Conservation (phyloP, 2,888 invertebrate genomes). For the Aspidiotus destructor region DNA sequence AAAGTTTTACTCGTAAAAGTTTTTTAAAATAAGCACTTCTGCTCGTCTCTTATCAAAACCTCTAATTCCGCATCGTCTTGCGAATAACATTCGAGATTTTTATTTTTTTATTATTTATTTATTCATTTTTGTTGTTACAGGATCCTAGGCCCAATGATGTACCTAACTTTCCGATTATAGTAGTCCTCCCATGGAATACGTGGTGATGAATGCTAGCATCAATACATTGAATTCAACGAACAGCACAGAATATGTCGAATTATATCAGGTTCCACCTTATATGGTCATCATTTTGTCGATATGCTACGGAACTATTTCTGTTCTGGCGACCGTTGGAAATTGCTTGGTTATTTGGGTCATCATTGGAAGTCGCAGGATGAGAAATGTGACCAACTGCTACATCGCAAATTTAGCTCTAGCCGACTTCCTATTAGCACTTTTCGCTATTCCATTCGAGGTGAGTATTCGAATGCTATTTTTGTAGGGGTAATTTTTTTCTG, state of each 20-base stretch:
- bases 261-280: constrained; percentile 64
- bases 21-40: too few species aligned
- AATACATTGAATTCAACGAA: neutral
- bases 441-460: constrained; percentile 71
- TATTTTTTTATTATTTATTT: too few species aligned
- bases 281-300: constrained; percentile 64
- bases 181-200: neutral
- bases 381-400: constrained; percentile 75
- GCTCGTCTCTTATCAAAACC: too few species aligned
- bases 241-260: constrained; percentile 29
- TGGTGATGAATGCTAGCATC: neutral
- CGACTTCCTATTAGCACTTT: constrained; percentile 74
- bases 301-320: constrained; percentile 70
- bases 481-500: neutral
- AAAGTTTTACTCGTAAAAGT: too few species aligned
- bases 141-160: too few species aligned
- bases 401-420: constrained; percentile 77
- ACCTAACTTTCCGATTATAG: neutral
- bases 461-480: constrained; percentile 33
- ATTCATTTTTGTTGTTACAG: too few species aligned
- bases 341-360: constrained; percentile 78
- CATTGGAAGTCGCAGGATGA: constrained; percentile 63
- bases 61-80: too few species aligned
- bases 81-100: too few species aligned
- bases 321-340: constrained; percentile 71